phyloP scores from a whole-genome alignment of 1,140 invertebrate genomes.

The Capitella teleta region DNA sequence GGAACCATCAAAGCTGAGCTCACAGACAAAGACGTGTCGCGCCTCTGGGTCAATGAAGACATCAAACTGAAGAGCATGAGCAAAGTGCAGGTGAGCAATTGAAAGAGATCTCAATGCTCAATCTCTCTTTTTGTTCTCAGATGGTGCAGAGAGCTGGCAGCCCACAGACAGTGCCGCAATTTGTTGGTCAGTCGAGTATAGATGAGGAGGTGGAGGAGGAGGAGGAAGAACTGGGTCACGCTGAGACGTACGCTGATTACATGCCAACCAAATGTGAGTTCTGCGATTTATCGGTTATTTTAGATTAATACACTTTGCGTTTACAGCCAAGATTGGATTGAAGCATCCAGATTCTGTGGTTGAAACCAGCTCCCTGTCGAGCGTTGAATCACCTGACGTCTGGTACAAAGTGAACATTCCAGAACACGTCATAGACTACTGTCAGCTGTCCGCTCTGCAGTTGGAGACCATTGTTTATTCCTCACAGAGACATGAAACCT shows the following conservation, averaged over 20 bases:
- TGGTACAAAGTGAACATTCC: slow-evolving; percentile 80
- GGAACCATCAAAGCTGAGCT: slow-evolving; percentile 15
- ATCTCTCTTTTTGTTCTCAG: not conserved
- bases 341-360: slow-evolving; percentile 99
- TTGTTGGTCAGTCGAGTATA: not conserved
- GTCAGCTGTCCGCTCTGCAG: slow-evolving; percentile 85
- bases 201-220: slow-evolving; percentile 67
- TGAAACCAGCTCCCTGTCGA: slow-evolving; percentile 93
- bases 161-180: too few species aligned
- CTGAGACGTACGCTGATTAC: slow-evolving; percentile 95
- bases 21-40: slow-evolving; percentile 25
- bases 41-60: slow-evolving; percentile 33
- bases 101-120: too few species aligned
- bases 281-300: too few species aligned
- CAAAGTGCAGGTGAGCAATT: not conserved
- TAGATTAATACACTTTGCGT: too few species aligned
- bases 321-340: slow-evolving; percentile 75
- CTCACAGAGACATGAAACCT: slow-evolving; percentile 87
- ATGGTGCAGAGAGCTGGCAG: not conserved
- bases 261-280: slow-evolving; percentile 83
- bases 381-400: slow-evolving; percentile 89
- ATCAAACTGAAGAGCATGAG: slow-evolving; percentile 17
- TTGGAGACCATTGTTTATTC: slow-evolving; percentile 92
- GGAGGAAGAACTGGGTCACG: slow-evolving; percentile 92
- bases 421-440: slow-evolving; percentile 68